Conservation (phyloP, 2,797 vertebrate genomes). For the Ptychadena robeensis region DNA sequence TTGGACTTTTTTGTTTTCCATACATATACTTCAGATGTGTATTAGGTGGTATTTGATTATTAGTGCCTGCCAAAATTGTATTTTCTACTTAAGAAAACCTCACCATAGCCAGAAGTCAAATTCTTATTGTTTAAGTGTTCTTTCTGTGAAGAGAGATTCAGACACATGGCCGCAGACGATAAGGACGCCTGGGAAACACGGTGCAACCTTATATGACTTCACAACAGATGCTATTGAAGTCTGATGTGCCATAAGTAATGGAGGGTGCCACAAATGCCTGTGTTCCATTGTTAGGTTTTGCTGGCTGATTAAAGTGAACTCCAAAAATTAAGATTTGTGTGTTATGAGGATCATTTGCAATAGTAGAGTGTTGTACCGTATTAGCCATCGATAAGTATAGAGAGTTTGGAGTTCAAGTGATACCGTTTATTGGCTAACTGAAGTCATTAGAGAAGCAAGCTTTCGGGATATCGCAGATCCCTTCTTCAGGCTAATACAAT, state of each 20-base stretch:
- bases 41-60: constrained; percentile 41
- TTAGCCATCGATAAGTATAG: too few relatives aligned
- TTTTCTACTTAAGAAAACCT: constrained; percentile 42
- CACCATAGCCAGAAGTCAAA: constrained; percentile 41
- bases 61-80: constrained; percentile 38
- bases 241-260: constrained; percentile 9
- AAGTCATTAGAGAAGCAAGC: too few relatives aligned
- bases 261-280: not conserved
- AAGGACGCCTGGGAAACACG: constrained; percentile 8
- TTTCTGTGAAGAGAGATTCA: constrained; percentile 7
- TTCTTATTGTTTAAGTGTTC: constrained; percentile 33
- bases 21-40: constrained; percentile 54
- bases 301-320: not conserved
- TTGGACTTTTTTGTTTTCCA: constrained; percentile 23
- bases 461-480: too few relatives aligned
- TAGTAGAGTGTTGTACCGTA: too few relatives aligned
- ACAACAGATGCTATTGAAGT: constrained; percentile 16
- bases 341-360: not conserved
- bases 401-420: too few relatives aligned
- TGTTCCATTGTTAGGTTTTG: not conserved
- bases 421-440: too few relatives aligned
- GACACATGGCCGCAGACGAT: not conserved
- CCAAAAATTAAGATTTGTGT: not conserved
- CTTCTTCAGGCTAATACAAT: too few relatives aligned
- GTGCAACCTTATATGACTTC: constrained; percentile 13